phyloP scores from a whole-genome alignment of 2,113 vertebrate genomes.

The Siniperca chuatsi region DNA sequence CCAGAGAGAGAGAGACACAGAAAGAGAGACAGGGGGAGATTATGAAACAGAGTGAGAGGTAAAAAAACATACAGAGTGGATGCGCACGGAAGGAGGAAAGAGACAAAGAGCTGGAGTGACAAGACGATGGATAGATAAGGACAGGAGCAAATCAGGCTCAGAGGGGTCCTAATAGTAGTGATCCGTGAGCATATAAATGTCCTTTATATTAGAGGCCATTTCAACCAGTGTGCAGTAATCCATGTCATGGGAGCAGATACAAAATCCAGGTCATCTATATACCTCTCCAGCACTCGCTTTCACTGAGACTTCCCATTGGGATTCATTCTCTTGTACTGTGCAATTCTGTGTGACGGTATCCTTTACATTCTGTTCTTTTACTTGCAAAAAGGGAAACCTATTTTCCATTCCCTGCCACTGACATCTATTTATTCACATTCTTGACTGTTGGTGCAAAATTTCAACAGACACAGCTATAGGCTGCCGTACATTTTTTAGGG shows the following conservation, averaged over 20 bases:
- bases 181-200: slow-evolving; percentile 65
- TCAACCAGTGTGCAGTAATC: slow-evolving; percentile 62
- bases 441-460: slow-evolving; percentile 55
- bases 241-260: slow-evolving; percentile 62
- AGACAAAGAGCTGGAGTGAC: slow-evolving; percentile 54
- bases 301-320: slow-evolving; percentile 67
- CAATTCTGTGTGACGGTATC: slow-evolving; percentile 60
- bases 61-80: not conserved
- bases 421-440: slow-evolving; percentile 73
- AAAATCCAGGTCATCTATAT: slow-evolving; percentile 79
- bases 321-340: slow-evolving; percentile 66
- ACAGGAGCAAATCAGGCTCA: slow-evolving; percentile 71
- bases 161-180: slow-evolving; percentile 66
- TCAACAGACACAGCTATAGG: slow-evolving; percentile 47
- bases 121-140: slow-evolving; percentile 62
- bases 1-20: slow-evolving; percentile 52
- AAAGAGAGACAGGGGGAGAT: slow-evolving; percentile 47
- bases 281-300: slow-evolving; percentile 49
- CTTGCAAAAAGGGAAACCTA: slow-evolving; percentile 58
- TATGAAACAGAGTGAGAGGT: slow-evolving; percentile 54
- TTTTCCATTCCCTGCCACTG: slow-evolving; percentile 65
- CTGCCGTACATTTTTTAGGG: slow-evolving; percentile 39
- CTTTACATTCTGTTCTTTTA: slow-evolving; percentile 70
- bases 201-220: slow-evolving; percentile 60
- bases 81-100: slow-evolving; percentile 35